Percentiles rank a stretch among this genome's conserved stretches.
These are phyloP conservation scores for Metridium senile DNA, from an alignment of 92 coral and sea anemone genomes.

Conservation along the genomic window DNA sequence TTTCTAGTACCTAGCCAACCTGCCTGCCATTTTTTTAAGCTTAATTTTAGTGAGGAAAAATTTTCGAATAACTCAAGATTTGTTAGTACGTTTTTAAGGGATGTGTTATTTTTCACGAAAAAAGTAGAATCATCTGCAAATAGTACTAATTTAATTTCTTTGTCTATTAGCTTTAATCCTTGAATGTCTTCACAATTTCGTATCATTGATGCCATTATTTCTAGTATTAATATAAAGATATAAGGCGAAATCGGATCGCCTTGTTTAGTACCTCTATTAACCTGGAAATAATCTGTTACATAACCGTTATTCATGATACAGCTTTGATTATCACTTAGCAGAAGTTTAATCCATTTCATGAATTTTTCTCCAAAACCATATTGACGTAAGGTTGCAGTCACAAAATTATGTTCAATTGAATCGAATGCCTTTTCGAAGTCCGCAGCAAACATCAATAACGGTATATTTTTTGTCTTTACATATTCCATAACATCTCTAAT, in stretches of 20 bases:
- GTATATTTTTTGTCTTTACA: neutral
- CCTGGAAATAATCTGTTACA: conserved; percentile 8
- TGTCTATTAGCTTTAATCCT: neutral
- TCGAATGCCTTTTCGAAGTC: too few relatives aligned
- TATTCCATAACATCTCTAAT: neutral
- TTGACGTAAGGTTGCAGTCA: too few relatives aligned
- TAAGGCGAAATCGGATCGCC: conserved; percentile 23
- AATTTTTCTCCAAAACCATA: too few relatives aligned
- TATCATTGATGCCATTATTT: neutral
- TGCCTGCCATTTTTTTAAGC: neutral
- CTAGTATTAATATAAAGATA: conserved; percentile 4
- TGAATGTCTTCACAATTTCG: neutral
- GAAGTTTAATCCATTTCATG: too few relatives aligned
- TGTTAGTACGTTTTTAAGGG: neutral
- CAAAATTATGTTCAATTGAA: too few relatives aligned
- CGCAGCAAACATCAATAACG: neutral
- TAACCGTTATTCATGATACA: too few relatives aligned
- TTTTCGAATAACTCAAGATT: neutral
- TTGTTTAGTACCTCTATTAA: conserved; percentile 15
- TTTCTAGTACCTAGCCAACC: neutral
- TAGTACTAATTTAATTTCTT: neutral
- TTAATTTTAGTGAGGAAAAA: conserved; percentile 7
- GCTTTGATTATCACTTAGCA: too few relatives aligned
- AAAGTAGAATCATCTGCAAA: conserved; percentile 21
- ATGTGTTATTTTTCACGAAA: conserved; percentile 1